Percentiles rank a stretch among this genome's conserved stretches.
Evolutionary conservation across 92 coral and sea anemone species (phyloP).

Genomic region (Phymanthus crucifer): DNA sequence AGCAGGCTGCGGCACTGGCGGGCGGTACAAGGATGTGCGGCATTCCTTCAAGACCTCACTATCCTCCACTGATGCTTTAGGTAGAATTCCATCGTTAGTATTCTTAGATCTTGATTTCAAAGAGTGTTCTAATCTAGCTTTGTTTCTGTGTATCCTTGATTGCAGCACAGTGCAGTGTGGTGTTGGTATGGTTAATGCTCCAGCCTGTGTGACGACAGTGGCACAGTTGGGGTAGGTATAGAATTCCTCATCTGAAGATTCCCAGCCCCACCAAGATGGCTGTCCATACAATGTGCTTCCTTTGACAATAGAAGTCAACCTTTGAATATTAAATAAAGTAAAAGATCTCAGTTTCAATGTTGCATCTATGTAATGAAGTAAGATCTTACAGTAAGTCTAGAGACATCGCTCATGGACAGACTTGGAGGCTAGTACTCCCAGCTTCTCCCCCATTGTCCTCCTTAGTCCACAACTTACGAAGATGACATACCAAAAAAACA

Average conservation of each 20-base stretch:
- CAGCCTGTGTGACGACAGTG: conserved; percentile 43
- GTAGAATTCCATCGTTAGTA: conserved; percentile 14
- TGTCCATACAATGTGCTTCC: conserved; percentile 84
- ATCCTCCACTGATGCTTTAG: conserved; percentile 20
- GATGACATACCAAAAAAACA: no score
- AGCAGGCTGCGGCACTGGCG: background rate
- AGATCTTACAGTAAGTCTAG: no score
- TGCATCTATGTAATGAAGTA: background rate
- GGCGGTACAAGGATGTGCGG: conserved; percentile 3
- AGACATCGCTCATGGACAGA: no score
- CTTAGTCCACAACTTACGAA: no score
- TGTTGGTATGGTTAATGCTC: conserved; percentile 5
- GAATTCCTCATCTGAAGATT: conserved; percentile 77
- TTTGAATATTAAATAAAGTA: conserved; percentile 42
- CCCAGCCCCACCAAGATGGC: conserved; percentile 98
- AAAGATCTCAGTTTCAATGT: background rate
- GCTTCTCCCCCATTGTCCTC: no score
- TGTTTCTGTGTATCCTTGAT: conserved; percentile 20
- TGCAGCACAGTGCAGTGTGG: conserved; percentile 15
- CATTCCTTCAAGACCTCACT: conserved; percentile 36
- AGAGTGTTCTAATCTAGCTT: conserved; percentile 6
- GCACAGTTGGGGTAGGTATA: conserved; percentile 78
- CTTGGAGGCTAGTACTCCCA: no score
- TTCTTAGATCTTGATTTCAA: background rate
- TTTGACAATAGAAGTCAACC: conserved; percentile 51